These are phyloP conservation scores for Anodontia alba DNA, from an alignment of 2,888 invertebrate genomes.

Conservation along the genomic window DNA sequence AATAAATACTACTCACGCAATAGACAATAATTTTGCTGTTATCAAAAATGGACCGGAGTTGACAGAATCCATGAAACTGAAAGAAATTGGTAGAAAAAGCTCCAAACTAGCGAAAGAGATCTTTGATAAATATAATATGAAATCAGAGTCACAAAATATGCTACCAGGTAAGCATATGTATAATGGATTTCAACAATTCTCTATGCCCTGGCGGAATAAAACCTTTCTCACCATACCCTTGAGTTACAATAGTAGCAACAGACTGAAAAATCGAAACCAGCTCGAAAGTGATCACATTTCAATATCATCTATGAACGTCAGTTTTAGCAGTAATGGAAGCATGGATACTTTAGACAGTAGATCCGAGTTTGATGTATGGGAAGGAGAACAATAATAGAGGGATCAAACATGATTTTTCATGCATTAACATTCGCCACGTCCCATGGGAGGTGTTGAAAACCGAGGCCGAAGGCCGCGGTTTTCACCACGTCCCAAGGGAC, in stretches of 20 bases:
- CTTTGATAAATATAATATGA: conserved; percentile 60
- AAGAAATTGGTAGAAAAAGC: conserved; percentile 35
- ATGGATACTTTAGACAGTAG: neutral
- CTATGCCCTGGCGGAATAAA: conserved; percentile 60
- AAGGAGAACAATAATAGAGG: neutral
- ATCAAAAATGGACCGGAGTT: conserved; percentile 28
- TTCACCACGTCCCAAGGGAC: too few relatives aligned
- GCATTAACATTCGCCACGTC: too few relatives aligned
- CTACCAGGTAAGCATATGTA: conserved; percentile 21
- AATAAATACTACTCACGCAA: conserved; percentile 17
- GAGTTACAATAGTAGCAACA: conserved; percentile 32
- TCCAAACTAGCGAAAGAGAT: conserved; percentile 52
- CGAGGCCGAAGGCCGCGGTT: too few relatives aligned
- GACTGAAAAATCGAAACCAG: neutral
- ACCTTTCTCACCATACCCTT: conserved; percentile 53
- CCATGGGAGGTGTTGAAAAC: too few relatives aligned
- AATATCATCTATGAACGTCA: neutral
- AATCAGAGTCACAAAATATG: conserved; percentile 42
- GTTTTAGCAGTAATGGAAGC: neutral
- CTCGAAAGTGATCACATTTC: neutral
- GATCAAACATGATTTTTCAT: too few relatives aligned
- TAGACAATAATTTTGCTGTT: conserved; percentile 20
- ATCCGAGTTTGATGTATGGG: neutral
- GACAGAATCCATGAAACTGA: conserved; percentile 13
- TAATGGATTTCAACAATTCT: conserved; percentile 48